These are phyloP conservation scores for Pseudomugil gertrudae DNA, from an alignment of 2,797 vertebrate species.

Conservation along the genomic window DNA sequence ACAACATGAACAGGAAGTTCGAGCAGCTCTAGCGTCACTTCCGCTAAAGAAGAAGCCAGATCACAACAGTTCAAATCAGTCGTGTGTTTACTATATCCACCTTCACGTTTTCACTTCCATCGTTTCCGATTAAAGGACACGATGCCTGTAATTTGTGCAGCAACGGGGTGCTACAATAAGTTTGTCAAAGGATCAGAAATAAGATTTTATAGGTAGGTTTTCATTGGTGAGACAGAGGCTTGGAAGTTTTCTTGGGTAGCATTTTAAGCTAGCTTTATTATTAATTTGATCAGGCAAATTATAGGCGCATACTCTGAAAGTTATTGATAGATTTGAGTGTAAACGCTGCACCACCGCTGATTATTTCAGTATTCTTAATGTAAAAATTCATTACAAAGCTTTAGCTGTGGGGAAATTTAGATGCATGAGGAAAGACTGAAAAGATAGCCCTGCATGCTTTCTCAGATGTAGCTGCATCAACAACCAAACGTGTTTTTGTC, in stretches of 20 bases:
- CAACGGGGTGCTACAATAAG: conserved; percentile 81
- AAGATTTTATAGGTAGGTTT: conserved; percentile 82
- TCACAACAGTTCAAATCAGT: neutral
- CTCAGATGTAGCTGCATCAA: no score
- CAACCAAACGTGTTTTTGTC: neutral
- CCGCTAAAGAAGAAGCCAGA: conserved; percentile 25
- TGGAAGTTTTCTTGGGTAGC: neutral
- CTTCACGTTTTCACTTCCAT: neutral
- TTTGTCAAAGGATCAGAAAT: conserved; percentile 86
- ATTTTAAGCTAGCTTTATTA: neutral
- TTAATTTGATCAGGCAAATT: neutral
- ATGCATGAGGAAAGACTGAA: neutral
- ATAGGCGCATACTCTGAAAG: neutral
- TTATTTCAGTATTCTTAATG: neutral
- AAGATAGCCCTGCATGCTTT: neutral
- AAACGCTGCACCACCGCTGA: no score
- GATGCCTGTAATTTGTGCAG: conserved; percentile 85
- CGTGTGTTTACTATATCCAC: neutral
- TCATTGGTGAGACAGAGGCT: neutral
- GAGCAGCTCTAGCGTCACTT: neutral
- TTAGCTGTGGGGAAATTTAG: neutral
- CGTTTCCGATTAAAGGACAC: neutral
- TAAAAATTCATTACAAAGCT: neutral
- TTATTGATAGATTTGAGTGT: neutral
- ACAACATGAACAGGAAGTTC: conserved; percentile 2